A percentile compares a stretch with the other conserved stretches of the same genome.
Evolutionary conservation across 2,888 invertebrate species (phyloP).

Genomic region (Dexiosoma caninum): DNA sequence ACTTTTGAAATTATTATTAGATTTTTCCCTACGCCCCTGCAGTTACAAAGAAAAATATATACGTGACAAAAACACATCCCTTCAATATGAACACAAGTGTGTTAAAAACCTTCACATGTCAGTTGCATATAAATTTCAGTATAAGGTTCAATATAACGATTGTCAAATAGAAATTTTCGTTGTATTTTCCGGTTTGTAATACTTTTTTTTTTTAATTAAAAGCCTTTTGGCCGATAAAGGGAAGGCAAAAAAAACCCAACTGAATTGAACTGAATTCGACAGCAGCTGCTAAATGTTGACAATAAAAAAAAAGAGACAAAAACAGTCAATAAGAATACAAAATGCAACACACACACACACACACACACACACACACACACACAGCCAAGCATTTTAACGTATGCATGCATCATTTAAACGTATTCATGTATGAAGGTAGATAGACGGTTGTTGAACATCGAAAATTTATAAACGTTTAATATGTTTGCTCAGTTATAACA

Average conservation of each 20-base stretch:
- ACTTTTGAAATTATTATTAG: no score
- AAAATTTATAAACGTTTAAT: constrained; percentile 52
- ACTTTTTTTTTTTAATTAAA: constrained; percentile 25
- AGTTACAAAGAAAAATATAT: background rate
- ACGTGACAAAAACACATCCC: background rate
- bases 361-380: background rate
- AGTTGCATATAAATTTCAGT: constrained; percentile 58
- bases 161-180: constrained; percentile 56
- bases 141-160: constrained; percentile 58
- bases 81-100: constrained; percentile 30
- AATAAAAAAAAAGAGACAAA: background rate
- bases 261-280: constrained; percentile 52
- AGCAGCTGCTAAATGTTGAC: constrained; percentile 58
- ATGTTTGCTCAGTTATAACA: constrained; percentile 58
- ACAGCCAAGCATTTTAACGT: background rate
- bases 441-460: constrained; percentile 11
- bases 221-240: background rate
- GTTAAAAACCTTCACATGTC: constrained; percentile 58
- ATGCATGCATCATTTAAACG: background rate
- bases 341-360: background rate
- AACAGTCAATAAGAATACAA: constrained; percentile 14
- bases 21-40: constrained; percentile 1
- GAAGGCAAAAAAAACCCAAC: background rate
- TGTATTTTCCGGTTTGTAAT: background rate
- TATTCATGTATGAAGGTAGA: background rate